Evolutionary conservation across 2,888 invertebrate genomes (phyloP).

Genomic region (Timema cristinae): DNA sequence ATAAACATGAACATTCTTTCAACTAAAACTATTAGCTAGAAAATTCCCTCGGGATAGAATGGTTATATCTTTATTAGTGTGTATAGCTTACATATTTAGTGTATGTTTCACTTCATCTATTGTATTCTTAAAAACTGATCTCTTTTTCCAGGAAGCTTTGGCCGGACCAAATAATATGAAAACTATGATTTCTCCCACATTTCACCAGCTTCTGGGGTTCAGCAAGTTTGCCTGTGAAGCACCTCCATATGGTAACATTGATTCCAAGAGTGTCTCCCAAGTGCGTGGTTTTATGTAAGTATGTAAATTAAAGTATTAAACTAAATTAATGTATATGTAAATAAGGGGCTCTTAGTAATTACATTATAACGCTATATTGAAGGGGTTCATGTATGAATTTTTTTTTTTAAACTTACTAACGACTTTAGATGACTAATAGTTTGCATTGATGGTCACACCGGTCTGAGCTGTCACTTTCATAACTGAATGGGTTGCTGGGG

Average conservation of each 20-base stretch:
- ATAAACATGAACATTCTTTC: too few relatives aligned
- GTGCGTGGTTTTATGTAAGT: conserved; percentile 37
- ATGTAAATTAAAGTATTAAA: too few relatives aligned
- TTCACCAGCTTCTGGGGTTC: conserved; percentile 60
- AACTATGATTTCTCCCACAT: conserved; percentile 64
- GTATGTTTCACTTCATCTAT: too few relatives aligned
- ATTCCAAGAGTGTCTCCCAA: conserved; percentile 51
- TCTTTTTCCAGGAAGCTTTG: conserved; percentile 52
- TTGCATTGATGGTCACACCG: too few relatives aligned
- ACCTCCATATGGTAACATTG: conserved; percentile 56
- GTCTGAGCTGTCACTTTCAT: too few relatives aligned
- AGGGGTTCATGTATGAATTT: too few relatives aligned
- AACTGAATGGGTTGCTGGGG: too few relatives aligned
- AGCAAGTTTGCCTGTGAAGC: conserved; percentile 66
- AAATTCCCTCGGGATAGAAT: neutral
- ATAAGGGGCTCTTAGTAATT: too few relatives aligned
- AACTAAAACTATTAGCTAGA: neutral
- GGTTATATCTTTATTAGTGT: neutral
- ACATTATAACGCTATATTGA: too few relatives aligned
- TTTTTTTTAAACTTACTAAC: too few relatives aligned
- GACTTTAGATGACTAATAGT: too few relatives aligned
- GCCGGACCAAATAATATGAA: conserved; percentile 54
- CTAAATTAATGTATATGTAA: too few relatives aligned
- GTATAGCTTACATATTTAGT: neutral
- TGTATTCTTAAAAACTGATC: conserved; percentile 25